A percentile compares a stretch with the other conserved stretches of the same genome.
Evolutionary conservation across 2,113 vertebrate genomes (phyloP).

Genomic region (Azemiops feae): DNA sequence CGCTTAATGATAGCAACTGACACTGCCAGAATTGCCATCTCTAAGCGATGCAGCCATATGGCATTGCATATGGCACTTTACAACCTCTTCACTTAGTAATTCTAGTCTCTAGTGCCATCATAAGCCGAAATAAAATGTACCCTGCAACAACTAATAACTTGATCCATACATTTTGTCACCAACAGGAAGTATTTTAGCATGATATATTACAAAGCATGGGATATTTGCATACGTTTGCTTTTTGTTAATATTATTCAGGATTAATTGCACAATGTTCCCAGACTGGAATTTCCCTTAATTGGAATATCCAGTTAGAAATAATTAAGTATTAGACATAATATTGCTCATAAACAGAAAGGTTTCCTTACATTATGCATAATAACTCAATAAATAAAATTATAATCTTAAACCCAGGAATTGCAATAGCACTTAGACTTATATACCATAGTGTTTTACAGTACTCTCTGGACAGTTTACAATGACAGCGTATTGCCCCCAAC

Average conservation of each 20-base stretch:
- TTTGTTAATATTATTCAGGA: neutral
- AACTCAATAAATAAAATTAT: neutral
- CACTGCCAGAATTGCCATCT: neutral
- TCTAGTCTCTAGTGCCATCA: neutral
- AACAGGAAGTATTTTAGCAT: neutral
- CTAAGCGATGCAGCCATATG: neutral
- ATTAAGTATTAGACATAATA: neutral
- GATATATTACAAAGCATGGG: neutral
- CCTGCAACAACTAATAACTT: neutral
- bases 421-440: no score
- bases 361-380: neutral
- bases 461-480: no score
- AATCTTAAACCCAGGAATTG: neutral
- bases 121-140: neutral
- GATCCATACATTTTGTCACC: neutral
- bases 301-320: neutral
- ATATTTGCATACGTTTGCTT: neutral
- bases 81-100: neutral
- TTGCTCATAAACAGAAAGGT: neutral
- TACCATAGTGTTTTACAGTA: no score
- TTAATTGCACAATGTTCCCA: neutral
- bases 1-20: neutral
- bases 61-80: neutral
- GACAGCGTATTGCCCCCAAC: no score
- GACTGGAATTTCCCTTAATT: neutral